These are phyloP conservation scores for Seladonia tumulorum DNA, from an alignment of 2,888 invertebrate species.

Conservation along the genomic window DNA sequence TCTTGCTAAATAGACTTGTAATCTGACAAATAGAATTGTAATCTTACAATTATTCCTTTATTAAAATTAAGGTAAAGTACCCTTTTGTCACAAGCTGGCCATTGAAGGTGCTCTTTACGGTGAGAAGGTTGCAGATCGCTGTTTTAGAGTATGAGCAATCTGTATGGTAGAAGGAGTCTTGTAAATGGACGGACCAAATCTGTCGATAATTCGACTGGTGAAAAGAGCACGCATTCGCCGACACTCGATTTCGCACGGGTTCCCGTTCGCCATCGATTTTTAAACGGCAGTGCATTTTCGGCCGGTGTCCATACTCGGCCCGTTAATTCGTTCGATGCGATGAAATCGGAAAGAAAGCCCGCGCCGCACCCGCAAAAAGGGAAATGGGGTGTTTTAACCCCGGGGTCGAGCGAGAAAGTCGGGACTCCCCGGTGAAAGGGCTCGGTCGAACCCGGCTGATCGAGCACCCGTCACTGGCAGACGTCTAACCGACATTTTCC, in stretches of 20 bases:
- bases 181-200: background rate
- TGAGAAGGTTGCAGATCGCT: no score
- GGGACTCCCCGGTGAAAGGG: constrained; percentile 51
- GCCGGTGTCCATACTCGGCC: background rate
- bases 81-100: no score
- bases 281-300: background rate
- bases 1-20: no score
- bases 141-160: background rate
- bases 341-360: constrained; percentile 29
- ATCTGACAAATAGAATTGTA: no score
- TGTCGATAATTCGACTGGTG: background rate
- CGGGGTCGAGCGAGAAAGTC: constrained; percentile 25
- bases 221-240: background rate
- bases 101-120: no score
- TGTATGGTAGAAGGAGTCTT: background rate
- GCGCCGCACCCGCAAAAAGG: background rate
- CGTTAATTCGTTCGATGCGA: constrained; percentile 31
- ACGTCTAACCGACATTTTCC: constrained; percentile 64
- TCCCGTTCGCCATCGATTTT: background rate
- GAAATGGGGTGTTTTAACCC: constrained; percentile 12
- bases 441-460: constrained; percentile 57
- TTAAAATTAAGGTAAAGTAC: no score
- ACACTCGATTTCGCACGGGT: constrained; percentile 17
- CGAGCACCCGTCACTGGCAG: constrained; percentile 67
- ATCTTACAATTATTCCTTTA: no score